Base-by-base conservation (phyloP, 2,888 invertebrate genomes). In the Sarcophaga subvicina region DNA sequence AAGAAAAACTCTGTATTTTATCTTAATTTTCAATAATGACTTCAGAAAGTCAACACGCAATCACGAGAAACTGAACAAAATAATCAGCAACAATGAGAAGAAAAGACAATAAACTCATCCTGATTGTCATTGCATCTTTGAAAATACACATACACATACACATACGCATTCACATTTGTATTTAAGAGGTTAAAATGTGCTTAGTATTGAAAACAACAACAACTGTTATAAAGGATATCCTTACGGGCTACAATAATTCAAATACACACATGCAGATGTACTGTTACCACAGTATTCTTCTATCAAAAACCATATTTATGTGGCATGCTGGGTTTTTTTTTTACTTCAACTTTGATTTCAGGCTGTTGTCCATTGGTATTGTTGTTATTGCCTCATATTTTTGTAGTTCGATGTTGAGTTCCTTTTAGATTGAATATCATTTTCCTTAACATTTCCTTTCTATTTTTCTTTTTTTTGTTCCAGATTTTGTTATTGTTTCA, bases 401-500 rank as follows among this genome's bases (percentile, higher is more conserved):
- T 78, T 62, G 37, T 66, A n/a, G 54, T 60, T 25, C 25, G 17
- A 77, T 77, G 67, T 60, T 59, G 22, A 77, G 67, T 60, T 77
- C 77, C 67, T 77, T 77, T 17, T 17, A 20, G 14, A 73, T 71
- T 79, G 25, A 79, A 70, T 66, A 67, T 72, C 49, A 63, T 69
- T 73, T n/a, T 63, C 27, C 25, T 76, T 17, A 59, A 59, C 45
- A 60, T 71, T 60, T 77, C 59, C 25, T 64, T 25, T 77, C 12
- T 62, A 37, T 67, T 27, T 14, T 62, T 45, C 22, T 75, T 60
- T 2, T 67, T 12, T 63, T 22, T n/a, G n/a, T 37, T 12, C 20
- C 64, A 69, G 79, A 72, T 59, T 69, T 83, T 71, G 45, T 80
- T 75, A 81, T 64, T 69, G 66, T 73, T 87, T 75, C 78, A 79